These are phyloP conservation scores for Leguminivora glycinivorella DNA, from an alignment of 1,140 invertebrate species.

Conservation along the genomic window DNA sequence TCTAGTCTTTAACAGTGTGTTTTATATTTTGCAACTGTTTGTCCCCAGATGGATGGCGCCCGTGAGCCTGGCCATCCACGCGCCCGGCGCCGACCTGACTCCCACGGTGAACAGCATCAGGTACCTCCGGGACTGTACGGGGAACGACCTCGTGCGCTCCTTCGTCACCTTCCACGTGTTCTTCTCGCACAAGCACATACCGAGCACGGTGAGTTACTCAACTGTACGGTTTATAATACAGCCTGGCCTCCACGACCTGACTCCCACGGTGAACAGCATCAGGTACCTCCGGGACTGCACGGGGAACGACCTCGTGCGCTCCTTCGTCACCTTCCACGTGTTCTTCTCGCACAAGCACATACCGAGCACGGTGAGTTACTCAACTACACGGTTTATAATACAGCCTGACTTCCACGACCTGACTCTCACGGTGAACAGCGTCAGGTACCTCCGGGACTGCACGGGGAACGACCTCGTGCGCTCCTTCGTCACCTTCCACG, in stretches of 20 bases:
- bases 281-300: slow-evolving; percentile 84
- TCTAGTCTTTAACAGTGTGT: too few species aligned
- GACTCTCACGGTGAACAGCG: slow-evolving; percentile 82
- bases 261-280: slow-evolving; percentile 83
- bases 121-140: slow-evolving; percentile 84
- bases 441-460: slow-evolving; percentile 85
- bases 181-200: slow-evolving; percentile 91
- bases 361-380: slow-evolving; percentile 83
- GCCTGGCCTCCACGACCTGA: slow-evolving; percentile 87
- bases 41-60: slow-evolving; percentile 82
- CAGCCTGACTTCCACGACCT: slow-evolving; percentile 88
- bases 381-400: background rate
- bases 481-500: slow-evolving; percentile 90
- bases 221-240: slow-evolving; percentile 44
- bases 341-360: slow-evolving; percentile 93
- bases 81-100: slow-evolving; percentile 85
- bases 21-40: slow-evolving; percentile 29
- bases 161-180: slow-evolving; percentile 92
- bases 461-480: slow-evolving; percentile 83
- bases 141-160: slow-evolving; percentile 83
- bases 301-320: slow-evolving; percentile 82
- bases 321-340: slow-evolving; percentile 91
- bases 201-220: slow-evolving; percentile 81
- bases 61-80: slow-evolving; percentile 87
- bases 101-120: slow-evolving; percentile 84